These are phyloP conservation scores for Orthosia gothica DNA, from an alignment of 2,888 invertebrate genomes.

Conservation along the genomic window DNA sequence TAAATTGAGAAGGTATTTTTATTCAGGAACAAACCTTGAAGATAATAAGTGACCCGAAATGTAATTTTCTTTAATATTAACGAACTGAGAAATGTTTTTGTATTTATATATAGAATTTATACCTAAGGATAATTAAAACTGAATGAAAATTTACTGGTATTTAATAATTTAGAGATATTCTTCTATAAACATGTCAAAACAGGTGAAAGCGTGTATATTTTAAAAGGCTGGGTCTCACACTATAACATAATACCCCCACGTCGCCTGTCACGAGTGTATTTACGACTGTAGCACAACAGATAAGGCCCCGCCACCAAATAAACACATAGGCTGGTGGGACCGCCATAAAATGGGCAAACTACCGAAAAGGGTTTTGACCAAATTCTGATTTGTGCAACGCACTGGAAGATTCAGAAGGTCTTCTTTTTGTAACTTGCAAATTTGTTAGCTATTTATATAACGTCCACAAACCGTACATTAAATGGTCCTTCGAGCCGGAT, in stretches of 20 bases:
- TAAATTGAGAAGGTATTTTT: not conserved
- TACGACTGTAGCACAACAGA: constrained; percentile 47
- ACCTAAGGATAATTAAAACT: not conserved
- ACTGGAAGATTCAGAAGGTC: constrained; percentile 29
- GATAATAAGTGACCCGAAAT: no score
- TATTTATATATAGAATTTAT: no score
- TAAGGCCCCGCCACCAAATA: constrained; percentile 42
- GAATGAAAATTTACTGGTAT: not conserved
- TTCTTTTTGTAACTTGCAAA: not conserved
- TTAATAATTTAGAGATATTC: not conserved
- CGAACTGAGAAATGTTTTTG: not conserved
- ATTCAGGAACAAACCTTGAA: not conserved
- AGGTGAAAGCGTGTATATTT: constrained; percentile 36
- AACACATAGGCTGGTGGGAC: constrained; percentile 50
- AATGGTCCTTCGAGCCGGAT: no score
- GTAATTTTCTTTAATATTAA: not conserved
- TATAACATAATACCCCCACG: constrained; percentile 49
- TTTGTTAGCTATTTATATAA: not conserved
- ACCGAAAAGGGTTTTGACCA: constrained; percentile 44
- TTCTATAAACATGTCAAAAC: constrained; percentile 10
- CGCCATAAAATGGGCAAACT: constrained; percentile 59
- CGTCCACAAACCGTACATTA: no score
- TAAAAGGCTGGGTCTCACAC: constrained; percentile 12
- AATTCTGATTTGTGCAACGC: constrained; percentile 30
- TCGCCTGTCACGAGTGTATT: constrained; percentile 49